Evolutionary conservation across 2,113 vertebrate genomes (phyloP).

Genomic region (Hassar affinis): DNA sequence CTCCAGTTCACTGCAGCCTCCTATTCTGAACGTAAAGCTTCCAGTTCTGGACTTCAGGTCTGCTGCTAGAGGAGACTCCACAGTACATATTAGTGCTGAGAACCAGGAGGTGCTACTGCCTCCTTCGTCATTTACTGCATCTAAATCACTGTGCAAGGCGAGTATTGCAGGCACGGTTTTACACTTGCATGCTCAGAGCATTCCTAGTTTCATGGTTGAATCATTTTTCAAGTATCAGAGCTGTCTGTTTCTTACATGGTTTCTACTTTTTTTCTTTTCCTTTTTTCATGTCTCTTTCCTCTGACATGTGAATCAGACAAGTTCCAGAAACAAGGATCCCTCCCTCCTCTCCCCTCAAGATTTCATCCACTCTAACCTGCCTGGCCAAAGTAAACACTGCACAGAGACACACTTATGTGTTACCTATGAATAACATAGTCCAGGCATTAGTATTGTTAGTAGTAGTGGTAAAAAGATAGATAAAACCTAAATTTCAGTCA

Average conservation of each 20-base stretch:
- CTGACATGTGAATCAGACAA: slow-evolving; percentile 11
- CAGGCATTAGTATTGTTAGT: neutral
- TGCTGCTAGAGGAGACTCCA: neutral
- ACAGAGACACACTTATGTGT: neutral
- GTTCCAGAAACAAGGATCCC: slow-evolving; percentile 30
- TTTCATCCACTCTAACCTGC: slow-evolving; percentile 18
- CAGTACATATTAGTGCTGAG: neutral
- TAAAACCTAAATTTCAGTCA: neutral
- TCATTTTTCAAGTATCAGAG: neutral
- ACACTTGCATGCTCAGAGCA: neutral
- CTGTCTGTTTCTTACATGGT: neutral
- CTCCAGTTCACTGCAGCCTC: neutral
- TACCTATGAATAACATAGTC: neutral
- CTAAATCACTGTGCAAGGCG: slow-evolving; percentile 50
- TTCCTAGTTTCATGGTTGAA: neutral
- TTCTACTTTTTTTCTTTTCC: neutral
- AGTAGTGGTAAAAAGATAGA: neutral
- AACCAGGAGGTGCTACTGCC: slow-evolving; percentile 65
- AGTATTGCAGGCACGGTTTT: slow-evolving; percentile 1
- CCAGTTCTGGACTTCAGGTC: neutral
- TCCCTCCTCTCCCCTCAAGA: slow-evolving; percentile 28
- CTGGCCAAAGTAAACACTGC: slow-evolving; percentile 34
- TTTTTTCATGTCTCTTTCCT: neutral
- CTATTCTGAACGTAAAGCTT: neutral
- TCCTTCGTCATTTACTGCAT: slow-evolving; percentile 70